Conservation (phyloP, 2,797 vertebrate genomes). For the Syngnathus rostellatus region DNA sequence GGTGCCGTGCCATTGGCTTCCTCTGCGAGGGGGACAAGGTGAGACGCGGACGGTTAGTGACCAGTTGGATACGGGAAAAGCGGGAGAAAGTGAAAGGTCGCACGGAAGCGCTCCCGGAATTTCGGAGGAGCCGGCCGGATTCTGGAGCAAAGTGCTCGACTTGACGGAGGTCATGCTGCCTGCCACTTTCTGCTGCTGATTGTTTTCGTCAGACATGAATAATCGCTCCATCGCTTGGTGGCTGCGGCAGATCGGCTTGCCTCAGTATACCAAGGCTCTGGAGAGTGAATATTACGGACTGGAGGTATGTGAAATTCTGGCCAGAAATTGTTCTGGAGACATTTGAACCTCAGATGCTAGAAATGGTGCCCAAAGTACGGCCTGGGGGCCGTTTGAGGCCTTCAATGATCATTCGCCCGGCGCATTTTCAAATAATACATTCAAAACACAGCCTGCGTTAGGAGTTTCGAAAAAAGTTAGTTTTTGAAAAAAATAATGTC, state of each 20-base stretch:
- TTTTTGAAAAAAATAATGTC: neutral
- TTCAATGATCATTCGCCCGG: too few species aligned
- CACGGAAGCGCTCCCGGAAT: constrained; percentile 17
- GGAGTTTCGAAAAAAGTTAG: neutral
- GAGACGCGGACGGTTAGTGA: constrained; percentile 18
- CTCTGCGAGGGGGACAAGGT: constrained; percentile 31
- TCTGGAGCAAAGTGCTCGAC: constrained; percentile 27
- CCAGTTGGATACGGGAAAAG: neutral
- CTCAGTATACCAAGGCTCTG: constrained; percentile 66
- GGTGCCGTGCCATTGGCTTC: constrained; percentile 53
- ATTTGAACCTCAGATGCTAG: too few species aligned
- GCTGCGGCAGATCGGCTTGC: constrained; percentile 65
- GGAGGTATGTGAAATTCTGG: constrained; percentile 53
- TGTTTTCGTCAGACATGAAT: constrained; percentile 60
- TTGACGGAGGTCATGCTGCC: constrained; percentile 6
- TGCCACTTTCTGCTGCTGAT: neutral
- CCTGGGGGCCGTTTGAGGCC: too few species aligned
- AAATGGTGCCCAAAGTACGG: too few species aligned
- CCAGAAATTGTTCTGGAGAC: too few species aligned
- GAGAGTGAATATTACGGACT: constrained; percentile 70
- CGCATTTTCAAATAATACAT: too few species aligned
- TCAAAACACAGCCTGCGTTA: too few species aligned
- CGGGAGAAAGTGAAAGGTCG: constrained; percentile 7
- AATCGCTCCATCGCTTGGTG: constrained; percentile 73
- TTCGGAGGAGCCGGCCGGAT: constrained; percentile 39